phyloP scores from a whole-genome alignment of 2,888 invertebrate genomes.

The Adelphocoris suturalis region DNA sequence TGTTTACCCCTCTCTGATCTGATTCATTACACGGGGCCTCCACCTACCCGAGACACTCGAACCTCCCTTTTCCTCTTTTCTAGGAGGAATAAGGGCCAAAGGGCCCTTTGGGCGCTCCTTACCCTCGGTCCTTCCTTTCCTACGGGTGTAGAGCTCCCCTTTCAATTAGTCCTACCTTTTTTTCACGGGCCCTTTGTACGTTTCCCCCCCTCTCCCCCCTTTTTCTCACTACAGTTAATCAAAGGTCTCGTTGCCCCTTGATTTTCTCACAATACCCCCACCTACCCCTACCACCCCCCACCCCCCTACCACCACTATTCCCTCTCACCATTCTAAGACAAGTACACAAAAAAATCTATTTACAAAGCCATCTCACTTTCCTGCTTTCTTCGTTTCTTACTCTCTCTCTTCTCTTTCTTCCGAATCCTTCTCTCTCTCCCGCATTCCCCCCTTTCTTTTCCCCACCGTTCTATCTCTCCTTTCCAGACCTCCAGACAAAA shows the following conservation, averaged over 20 bases:
- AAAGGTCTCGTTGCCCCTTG: constrained; percentile 41
- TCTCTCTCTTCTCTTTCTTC: not conserved
- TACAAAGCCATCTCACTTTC: constrained; percentile 38
- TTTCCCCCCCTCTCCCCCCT: not conserved
- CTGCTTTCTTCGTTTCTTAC: not conserved
- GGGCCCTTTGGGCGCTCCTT: constrained; percentile 32
- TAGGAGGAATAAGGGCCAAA: not conserved
- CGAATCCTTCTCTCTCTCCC: not conserved
- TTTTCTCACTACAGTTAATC: constrained; percentile 54
- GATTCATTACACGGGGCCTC: constrained; percentile 8
- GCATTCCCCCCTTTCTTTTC: not conserved
- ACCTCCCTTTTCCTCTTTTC: not conserved
- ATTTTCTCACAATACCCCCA: constrained; percentile 42
- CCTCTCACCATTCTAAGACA: constrained; percentile 28
- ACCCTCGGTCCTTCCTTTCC: not conserved
- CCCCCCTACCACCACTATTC: not conserved
- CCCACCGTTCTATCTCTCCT: not conserved
- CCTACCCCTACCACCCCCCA: not conserved
- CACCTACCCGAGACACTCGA: constrained; percentile 27
- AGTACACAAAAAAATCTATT: constrained; percentile 48
- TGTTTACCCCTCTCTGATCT: constrained; percentile 31
- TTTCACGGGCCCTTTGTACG: constrained; percentile 30
- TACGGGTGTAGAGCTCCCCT: not conserved
- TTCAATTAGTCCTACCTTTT: constrained; percentile 46
- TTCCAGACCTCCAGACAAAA: constrained; percentile 1